Conservation (phyloP, 2,797 vertebrate genomes). For the Crocodylus rhombifer region DNA sequence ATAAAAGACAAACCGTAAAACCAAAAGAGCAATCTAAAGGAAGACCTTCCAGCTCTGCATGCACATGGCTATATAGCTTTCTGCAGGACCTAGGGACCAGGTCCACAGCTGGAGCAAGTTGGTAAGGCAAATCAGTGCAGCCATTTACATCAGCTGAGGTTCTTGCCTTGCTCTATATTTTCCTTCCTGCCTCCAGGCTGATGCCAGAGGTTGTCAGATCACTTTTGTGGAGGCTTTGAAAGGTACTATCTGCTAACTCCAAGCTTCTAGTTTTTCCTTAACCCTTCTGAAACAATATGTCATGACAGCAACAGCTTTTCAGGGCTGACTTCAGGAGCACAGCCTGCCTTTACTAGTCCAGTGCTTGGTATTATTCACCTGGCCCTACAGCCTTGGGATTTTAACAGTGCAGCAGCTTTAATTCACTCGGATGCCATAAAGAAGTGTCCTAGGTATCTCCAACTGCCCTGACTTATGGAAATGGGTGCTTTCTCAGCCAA, state of each 20-base stretch:
- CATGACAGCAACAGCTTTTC: not conserved
- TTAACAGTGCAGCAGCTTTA: not conserved
- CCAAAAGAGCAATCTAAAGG: not conserved
- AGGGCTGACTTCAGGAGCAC: conserved; percentile 7
- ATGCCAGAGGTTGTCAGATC: not conserved
- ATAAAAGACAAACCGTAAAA: not conserved
- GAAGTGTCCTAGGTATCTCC: not conserved
- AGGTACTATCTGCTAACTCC: not conserved
- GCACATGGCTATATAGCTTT: not conserved
- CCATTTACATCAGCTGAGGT: not conserved
- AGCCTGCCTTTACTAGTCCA: conserved; percentile 31
- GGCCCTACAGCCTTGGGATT: not conserved
- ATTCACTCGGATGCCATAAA: not conserved
- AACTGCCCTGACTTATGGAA: not conserved
- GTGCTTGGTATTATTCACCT: not conserved
- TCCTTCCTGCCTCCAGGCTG: not conserved
- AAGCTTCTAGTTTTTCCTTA: conserved; percentile 10
- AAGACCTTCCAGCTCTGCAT: not conserved
- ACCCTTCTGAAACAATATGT: not conserved
- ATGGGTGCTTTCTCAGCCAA: not conserved
- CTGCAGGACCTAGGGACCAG: not conserved
- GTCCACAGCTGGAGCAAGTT: conserved; percentile 36
- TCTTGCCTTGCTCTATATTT: not conserved
- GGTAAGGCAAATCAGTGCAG: conserved; percentile 35
- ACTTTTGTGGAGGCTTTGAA: not conserved